Evolutionary conservation across 92 coral and sea anemone genomes (phyloP).

Genomic region (Parazoanthus swiftii): DNA sequence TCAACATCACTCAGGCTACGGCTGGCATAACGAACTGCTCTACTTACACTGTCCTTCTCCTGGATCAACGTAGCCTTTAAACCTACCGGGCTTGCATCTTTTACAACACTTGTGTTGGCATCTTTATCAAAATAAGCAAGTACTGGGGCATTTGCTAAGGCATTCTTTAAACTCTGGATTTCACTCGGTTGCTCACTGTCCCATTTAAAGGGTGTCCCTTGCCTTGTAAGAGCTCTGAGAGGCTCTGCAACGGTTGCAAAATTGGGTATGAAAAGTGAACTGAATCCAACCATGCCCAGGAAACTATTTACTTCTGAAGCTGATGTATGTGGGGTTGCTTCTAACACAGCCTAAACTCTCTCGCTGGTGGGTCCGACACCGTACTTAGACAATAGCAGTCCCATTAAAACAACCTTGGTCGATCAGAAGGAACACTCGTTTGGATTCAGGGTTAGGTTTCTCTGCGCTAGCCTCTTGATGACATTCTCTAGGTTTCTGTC

Average conservation of each 20-base stretch:
- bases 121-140: constrained; percentile 35
- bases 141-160: constrained; percentile 46
- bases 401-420: constrained; percentile 66
- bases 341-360: constrained; percentile 57
- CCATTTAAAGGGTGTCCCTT: constrained; percentile 45
- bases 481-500: constrained; percentile 50
- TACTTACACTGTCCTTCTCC: constrained; percentile 26
- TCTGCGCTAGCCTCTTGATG: constrained; percentile 48
- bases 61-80: constrained; percentile 48
- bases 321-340: constrained; percentile 48
- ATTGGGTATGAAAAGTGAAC: constrained; percentile 63
- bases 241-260: constrained; percentile 59
- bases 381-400: constrained; percentile 49
- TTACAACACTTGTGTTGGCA: constrained; percentile 35
- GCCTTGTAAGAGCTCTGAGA: constrained; percentile 48
- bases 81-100: constrained; percentile 54
- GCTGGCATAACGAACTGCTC: no score
- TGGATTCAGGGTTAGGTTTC: constrained; percentile 54
- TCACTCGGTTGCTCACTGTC: constrained; percentile 44
- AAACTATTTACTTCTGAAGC: constrained; percentile 59
- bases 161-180: constrained; percentile 46
- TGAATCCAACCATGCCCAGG: constrained; percentile 57
- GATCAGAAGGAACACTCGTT: constrained; percentile 57
- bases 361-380: constrained; percentile 63
- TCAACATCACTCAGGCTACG: no score